These are phyloP conservation scores for Aphrocallistes beatrix DNA, from an alignment of 37 sponge, comb jelly and placozoan genomes.

Conservation along the genomic window DNA sequence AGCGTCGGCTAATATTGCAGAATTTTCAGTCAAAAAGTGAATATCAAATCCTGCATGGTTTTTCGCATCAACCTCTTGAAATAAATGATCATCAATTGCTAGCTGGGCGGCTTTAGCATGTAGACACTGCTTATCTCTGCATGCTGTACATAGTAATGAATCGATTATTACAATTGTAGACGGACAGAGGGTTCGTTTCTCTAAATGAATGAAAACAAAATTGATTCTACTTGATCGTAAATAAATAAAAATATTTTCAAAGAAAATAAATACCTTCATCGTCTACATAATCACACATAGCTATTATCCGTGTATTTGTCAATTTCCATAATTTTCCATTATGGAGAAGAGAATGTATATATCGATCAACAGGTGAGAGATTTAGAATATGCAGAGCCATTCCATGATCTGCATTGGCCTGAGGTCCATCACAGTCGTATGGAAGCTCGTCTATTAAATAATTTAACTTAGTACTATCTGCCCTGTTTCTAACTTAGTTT, in stretches of 20 bases:
- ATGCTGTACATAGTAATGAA: background rate
- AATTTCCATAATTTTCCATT: too few species aligned
- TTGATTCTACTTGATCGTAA: background rate
- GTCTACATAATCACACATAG: background rate
- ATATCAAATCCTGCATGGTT: background rate
- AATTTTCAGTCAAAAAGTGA: background rate
- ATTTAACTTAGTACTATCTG: too few species aligned
- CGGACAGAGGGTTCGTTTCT: background rate
- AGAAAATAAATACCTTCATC: background rate
- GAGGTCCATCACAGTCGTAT: too few species aligned
- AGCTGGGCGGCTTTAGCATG: background rate
- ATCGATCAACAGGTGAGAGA: too few species aligned
- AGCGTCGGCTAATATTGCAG: background rate
- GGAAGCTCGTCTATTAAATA: too few species aligned
- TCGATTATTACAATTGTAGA: background rate
- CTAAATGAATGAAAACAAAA: background rate
- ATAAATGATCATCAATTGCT: background rate
- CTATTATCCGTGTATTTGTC: too few species aligned
- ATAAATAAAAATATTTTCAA: background rate
- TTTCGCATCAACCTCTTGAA: background rate
- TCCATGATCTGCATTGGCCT: too few species aligned
- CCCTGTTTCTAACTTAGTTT: too few species aligned
- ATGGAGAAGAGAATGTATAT: too few species aligned
- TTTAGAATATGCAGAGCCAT: too few species aligned
- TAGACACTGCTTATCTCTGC: background rate